phyloP scores from a whole-genome alignment of 2,888 invertebrate species.

The Doris montereyensis region DNA sequence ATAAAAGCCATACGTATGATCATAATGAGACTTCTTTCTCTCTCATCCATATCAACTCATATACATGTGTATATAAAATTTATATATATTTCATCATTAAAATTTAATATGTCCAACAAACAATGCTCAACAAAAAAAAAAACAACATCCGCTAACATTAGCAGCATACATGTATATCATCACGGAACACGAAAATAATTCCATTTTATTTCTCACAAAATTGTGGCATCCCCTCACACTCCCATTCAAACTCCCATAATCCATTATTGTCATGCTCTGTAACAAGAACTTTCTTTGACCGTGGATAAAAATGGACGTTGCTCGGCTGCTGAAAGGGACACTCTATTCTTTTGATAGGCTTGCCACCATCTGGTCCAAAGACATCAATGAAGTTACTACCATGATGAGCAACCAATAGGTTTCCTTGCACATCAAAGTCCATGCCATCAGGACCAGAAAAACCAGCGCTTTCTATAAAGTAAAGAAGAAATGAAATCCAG shows the following conservation, averaged over 20 bases:
- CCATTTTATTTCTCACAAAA: conserved; percentile 68
- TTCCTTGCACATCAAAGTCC: conserved; percentile 68
- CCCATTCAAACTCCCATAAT: conserved; percentile 68
- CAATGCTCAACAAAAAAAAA: too few relatives aligned
- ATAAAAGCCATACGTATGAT: too few relatives aligned
- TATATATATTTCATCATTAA: too few relatives aligned
- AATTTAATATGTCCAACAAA: too few relatives aligned
- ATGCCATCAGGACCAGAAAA: conserved; percentile 69
- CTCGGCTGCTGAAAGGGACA: conserved; percentile 64
- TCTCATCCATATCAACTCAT: too few relatives aligned
- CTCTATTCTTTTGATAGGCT: conserved; percentile 58
- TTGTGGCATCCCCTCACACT: conserved; percentile 59
- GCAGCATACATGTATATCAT: too few relatives aligned
- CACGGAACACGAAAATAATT: too few relatives aligned
- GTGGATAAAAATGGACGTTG: conserved; percentile 65
- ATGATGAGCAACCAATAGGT: conserved; percentile 67
- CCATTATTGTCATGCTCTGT: conserved; percentile 66
- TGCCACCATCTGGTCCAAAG: conserved; percentile 59
- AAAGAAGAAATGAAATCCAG: not conserved
- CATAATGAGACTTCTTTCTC: too few relatives aligned
- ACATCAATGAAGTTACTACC: conserved; percentile 65
- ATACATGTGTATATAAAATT: too few relatives aligned
- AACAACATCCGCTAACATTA: too few relatives aligned
- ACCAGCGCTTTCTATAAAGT: conserved; percentile 15
- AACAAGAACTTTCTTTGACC: conserved; percentile 59